These are phyloP conservation scores for Hesperophylax magnus DNA, from an alignment of 1,140 invertebrate species.

Conservation along the genomic window DNA sequence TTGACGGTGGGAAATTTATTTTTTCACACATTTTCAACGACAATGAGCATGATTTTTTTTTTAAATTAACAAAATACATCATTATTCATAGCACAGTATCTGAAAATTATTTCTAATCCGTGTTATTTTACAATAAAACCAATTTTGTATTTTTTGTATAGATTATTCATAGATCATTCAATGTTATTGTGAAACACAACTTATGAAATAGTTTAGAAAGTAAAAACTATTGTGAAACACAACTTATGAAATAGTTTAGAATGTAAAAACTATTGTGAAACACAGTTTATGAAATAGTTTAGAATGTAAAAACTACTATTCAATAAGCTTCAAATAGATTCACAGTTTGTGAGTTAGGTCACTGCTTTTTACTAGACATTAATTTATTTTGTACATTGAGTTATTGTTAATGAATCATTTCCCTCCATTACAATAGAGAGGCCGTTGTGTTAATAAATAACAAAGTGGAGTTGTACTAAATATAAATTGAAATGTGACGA, in stretches of 20 bases:
- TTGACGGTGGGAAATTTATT: too few species aligned
- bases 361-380: conserved; percentile 18
- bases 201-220: conserved; percentile 4
- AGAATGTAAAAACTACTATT: conserved; percentile 13
- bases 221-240: too few species aligned
- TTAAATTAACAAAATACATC: too few species aligned
- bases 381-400: neutral
- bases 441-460: too few species aligned
- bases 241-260: conserved; percentile 9
- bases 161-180: neutral
- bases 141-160: conserved; percentile 32
- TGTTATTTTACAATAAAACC: neutral
- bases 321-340: conserved; percentile 25
- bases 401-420: too few species aligned
- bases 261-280: conserved; percentile 6
- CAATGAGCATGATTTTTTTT: conserved; percentile 3
- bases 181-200: neutral
- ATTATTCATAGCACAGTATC: neutral
- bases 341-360: conserved; percentile 11
- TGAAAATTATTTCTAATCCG: neutral
- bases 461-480: too few species aligned
- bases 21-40: too few species aligned
- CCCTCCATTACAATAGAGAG: too few species aligned
- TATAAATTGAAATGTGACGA: too few species aligned
- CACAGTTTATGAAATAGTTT: neutral